phyloP scores from a whole-genome alignment of 2,888 invertebrate genomes.

The Julus scanicus region DNA sequence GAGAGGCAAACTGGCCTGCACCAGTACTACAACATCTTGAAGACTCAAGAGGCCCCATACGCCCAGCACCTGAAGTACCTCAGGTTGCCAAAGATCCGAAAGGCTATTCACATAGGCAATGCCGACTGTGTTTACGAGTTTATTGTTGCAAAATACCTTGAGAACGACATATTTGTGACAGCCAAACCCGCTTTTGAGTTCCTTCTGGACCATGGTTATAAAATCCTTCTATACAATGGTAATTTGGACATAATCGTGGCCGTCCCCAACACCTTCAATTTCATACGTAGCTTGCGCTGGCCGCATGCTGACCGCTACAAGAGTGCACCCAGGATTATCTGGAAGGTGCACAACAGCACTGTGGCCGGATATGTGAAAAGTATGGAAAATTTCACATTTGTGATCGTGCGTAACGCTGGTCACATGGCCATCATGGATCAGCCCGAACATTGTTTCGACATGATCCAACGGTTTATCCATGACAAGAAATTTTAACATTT shows the following conservation, averaged over 20 bases:
- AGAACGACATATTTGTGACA: slow-evolving; percentile 83
- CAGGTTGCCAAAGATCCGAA: slow-evolving; percentile 74
- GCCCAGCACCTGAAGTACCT: slow-evolving; percentile 72
- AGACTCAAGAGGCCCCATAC: slow-evolving; percentile 67
- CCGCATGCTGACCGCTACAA: not conserved
- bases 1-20: slow-evolving; percentile 80
- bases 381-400: slow-evolving; percentile 77
- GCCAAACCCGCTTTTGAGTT: slow-evolving; percentile 71
- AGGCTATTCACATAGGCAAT: slow-evolving; percentile 86
- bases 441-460: slow-evolving; percentile 79
- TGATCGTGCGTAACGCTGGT: slow-evolving; percentile 81
- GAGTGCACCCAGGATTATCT: slow-evolving; percentile 56
- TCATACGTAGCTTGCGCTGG: slow-evolving; percentile 63
- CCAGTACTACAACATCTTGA: slow-evolving; percentile 80
- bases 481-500: slow-evolving; percentile 66
- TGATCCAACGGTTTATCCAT: slow-evolving; percentile 77
- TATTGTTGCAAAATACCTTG: slow-evolving; percentile 78
- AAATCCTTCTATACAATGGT: slow-evolving; percentile 80
- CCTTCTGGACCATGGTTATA: slow-evolving; percentile 65
- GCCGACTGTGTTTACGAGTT: slow-evolving; percentile 73
- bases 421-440: slow-evolving; percentile 86
- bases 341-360: slow-evolving; percentile 64
- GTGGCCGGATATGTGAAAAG: slow-evolving; percentile 81
- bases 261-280: slow-evolving; percentile 59
- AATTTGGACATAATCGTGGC: slow-evolving; percentile 79